phyloP scores from a whole-genome alignment of 2,113 vertebrate species.

The Notiomystis cincta region DNA sequence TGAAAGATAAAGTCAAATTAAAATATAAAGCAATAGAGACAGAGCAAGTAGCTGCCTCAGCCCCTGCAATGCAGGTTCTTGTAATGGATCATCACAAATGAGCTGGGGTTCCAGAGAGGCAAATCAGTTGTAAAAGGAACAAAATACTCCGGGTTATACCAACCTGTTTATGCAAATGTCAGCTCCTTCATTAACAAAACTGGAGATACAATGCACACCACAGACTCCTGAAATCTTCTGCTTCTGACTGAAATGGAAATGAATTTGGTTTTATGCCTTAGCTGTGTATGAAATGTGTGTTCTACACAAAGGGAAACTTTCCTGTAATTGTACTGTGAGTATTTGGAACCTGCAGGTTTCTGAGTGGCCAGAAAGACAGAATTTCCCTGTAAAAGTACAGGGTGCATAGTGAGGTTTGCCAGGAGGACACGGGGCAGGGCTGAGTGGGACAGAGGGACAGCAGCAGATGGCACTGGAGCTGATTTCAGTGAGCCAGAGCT shows the following conservation, averaged over 20 bases:
- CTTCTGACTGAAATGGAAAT: not conserved
- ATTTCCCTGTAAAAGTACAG: not conserved
- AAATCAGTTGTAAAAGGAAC: not conserved
- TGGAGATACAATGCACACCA: not conserved
- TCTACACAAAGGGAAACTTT: not conserved
- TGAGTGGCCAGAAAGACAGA: not conserved
- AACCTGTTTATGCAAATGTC: not conserved
- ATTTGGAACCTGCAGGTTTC: not conserved
- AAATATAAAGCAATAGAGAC: slow-evolving; percentile 3
- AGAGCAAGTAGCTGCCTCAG: not conserved
- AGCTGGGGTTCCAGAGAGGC: not conserved
- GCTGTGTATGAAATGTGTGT: not conserved
- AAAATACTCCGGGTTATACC: not conserved
- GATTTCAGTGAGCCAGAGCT: not conserved
- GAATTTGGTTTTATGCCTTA: not conserved
- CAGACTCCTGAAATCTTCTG: not conserved
- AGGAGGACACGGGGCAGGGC: too few relatives aligned
- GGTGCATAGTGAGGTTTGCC: not conserved
- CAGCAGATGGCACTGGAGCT: not conserved
- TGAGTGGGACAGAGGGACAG: not conserved
- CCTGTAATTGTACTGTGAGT: not conserved
- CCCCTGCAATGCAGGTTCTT: slow-evolving; percentile 26
- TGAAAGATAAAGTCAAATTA: slow-evolving; percentile 45
- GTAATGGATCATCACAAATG: not conserved
- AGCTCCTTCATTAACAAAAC: slow-evolving; percentile 4